phyloP scores from a whole-genome alignment of 2,888 invertebrate species.

The Eudasyphora cyanicolor region DNA sequence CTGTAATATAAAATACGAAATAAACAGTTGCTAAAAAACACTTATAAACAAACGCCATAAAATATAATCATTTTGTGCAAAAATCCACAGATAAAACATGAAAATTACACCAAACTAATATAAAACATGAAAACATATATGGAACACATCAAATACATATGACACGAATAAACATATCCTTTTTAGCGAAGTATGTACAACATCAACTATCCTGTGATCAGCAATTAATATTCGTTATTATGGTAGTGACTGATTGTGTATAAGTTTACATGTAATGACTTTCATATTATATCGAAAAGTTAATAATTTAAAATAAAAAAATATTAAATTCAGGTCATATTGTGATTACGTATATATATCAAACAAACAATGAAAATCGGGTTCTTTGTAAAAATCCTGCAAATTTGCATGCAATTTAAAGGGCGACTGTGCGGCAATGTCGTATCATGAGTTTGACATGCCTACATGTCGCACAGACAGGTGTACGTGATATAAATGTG shows the following conservation, averaged over 20 bases:
- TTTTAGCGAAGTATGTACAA: neutral
- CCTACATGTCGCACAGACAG: neutral
- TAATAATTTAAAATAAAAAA: conserved; percentile 36
- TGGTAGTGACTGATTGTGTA: neutral
- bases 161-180: neutral
- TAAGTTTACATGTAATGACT: neutral
- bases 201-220: neutral
- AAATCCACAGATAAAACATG: neutral
- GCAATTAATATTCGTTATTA: conserved; percentile 21
- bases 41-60: neutral
- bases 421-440: neutral
- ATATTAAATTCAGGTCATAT: conserved; percentile 54
- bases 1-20: too few relatives aligned
- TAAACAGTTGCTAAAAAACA: too few relatives aligned
- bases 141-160: neutral
- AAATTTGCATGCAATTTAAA: neutral
- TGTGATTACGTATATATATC: conserved; percentile 19
- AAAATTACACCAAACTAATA: too few relatives aligned
- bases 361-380: neutral
- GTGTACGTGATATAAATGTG: neutral
- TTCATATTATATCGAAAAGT: conserved; percentile 5
- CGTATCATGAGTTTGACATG: neutral
- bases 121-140: too few relatives aligned
- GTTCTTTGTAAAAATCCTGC: neutral
- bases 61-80: neutral